phyloP scores from a whole-genome alignment of 2,888 invertebrate genomes.

The Pilophorus perplexus region DNA sequence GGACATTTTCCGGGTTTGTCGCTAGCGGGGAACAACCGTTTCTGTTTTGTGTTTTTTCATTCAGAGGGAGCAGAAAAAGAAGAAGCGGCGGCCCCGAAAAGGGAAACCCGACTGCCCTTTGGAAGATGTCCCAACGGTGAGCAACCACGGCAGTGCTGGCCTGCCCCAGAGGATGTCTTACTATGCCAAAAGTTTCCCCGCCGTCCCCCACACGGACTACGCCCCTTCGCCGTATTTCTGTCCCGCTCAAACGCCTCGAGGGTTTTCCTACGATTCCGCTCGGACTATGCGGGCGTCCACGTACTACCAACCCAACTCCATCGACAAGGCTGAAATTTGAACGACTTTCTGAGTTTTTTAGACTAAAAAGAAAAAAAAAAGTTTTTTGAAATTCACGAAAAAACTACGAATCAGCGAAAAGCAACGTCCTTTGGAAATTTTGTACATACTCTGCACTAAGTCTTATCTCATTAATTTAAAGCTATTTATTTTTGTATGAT shows the following conservation, averaged over 20 bases:
- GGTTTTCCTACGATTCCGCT: slow-evolving; percentile 43
- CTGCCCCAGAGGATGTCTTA: slow-evolving; percentile 44
- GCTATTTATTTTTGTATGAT: slow-evolving; percentile 34
- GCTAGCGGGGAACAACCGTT: too few relatives aligned
- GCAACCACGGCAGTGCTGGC: slow-evolving; percentile 20
- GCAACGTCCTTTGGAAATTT: slow-evolving; percentile 16
- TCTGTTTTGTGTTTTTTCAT: too few relatives aligned
- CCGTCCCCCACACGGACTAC: slow-evolving; percentile 40
- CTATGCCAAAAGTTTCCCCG: slow-evolving; percentile 47
- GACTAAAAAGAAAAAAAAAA: neutral
- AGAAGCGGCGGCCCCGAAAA: slow-evolving; percentile 41
- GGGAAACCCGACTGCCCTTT: slow-evolving; percentile 24
- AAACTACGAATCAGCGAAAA: slow-evolving; percentile 11
- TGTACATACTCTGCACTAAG: slow-evolving; percentile 28
- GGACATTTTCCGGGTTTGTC: too few relatives aligned
- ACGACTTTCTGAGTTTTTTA: neutral
- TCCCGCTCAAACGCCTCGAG: slow-evolving; percentile 43
- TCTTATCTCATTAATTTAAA: slow-evolving; percentile 16
- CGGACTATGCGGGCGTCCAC: slow-evolving; percentile 41
- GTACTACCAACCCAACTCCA: slow-evolving; percentile 49
- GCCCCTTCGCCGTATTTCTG: slow-evolving; percentile 47
- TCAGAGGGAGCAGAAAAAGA: slow-evolving; percentile 44
- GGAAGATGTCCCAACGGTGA: slow-evolving; percentile 38
- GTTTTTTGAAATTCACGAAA: neutral
- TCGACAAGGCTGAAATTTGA: slow-evolving; percentile 49